Base-by-base conservation (phyloP, 2,797 vertebrate genomes). In the Paguma larvata region DNA sequence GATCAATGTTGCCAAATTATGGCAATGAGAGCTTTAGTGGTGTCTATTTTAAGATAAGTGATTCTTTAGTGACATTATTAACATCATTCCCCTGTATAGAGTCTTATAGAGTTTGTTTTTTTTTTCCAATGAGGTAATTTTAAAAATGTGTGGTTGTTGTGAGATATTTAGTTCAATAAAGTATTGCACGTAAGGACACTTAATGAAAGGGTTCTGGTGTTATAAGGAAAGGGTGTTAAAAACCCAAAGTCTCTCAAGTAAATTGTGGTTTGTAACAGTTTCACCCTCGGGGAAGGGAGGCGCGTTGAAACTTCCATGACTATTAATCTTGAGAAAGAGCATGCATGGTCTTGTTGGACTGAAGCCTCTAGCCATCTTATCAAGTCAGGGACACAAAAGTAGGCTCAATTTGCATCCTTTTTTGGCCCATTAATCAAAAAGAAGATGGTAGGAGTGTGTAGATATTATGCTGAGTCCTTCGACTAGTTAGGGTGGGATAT, bases 271-370 rank as follows among this genome's bases (percentile, higher is more conserved):
- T 97, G 65, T 97, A 92, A 94, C 59, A 80, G 56, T 96, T 96
- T 72, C 27, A 94, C 68, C 78, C 70, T 70, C 44, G 56, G 95
- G 92, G 75, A 93, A 95, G 89, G 91, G 86, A 92, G 89, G 91
- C 86, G 34, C 41, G 0, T 56, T 32, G 56, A 93, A 97, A 97
- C 95, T 97, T 98, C 94, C 67, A 75, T 89, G 85, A 48, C 48
- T 97, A 63, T 95, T 97, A 97, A 92, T 94, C 82, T 79, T 97
- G 97, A 97, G 88, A 82, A 67, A 96, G 19, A 83, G 10, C 95
- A 95, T 67, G 7, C 48, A 16, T 27, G 12, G 15, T 92, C 48
- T 93, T 51, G 41, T 97, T 98, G 96, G 84, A 94, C 56, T n/a
- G n/a, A 82, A 73, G 89, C 94, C 89, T 83, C 10, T 85, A 8